Percentiles rank a stretch among this genome's conserved stretches.
phyloP scores from a whole-genome alignment of 2,797 vertebrate genomes.

The Phaenicophaeus curvirostris region DNA sequence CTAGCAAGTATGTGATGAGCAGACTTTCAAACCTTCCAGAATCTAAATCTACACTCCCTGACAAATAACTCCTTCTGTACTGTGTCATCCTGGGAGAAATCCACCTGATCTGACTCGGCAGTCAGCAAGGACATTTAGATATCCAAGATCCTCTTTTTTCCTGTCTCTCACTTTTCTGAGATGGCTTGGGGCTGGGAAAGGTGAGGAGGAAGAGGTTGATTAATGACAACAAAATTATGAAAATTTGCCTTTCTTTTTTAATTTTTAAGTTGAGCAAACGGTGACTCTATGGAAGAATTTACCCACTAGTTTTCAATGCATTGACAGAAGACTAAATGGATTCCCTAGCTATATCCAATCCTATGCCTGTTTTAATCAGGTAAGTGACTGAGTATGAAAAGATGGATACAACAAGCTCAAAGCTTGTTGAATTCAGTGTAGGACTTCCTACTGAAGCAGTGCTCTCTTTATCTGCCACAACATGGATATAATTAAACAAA shows the following conservation, averaged over 20 bases:
- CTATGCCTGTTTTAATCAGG: background rate
- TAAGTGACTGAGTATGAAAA: background rate
- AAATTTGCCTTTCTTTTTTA: background rate
- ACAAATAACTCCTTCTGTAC: background rate
- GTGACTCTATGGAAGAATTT: background rate
- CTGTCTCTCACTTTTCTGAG: background rate
- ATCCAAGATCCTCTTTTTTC: background rate
- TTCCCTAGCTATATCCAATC: background rate
- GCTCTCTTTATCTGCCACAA: background rate
- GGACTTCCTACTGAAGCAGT: background rate
- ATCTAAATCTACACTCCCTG: background rate
- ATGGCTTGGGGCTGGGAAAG: fast-evolving
- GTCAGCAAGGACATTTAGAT: background rate
- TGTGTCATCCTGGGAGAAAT: background rate
- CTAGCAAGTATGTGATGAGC: background rate
- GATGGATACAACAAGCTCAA: background rate
- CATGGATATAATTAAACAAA: background rate
- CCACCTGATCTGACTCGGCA: background rate
- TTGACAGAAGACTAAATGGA: background rate
- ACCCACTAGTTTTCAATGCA: background rate
- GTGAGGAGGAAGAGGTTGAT: background rate
- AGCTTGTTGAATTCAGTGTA: background rate
- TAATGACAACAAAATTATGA: background rate
- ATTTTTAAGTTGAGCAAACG: background rate
- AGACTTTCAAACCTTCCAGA: background rate